Conservation (phyloP, 2,888 invertebrate genomes). For the Drosophila kokeensis region DNA sequence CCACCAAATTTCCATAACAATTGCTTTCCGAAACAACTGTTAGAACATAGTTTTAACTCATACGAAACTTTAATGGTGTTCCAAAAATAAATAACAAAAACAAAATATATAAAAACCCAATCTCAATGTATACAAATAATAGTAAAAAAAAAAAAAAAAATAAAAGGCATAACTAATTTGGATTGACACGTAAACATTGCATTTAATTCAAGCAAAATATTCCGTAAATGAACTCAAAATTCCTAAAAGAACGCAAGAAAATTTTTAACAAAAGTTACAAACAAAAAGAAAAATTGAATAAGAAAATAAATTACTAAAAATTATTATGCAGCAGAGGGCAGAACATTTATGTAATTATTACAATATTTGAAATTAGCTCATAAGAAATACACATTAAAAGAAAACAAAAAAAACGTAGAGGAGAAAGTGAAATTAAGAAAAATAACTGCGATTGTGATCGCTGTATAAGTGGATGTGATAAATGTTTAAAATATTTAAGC, state of each 20-base stretch:
- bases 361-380: slow-evolving; percentile 44
- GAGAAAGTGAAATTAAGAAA: slow-evolving; percentile 52
- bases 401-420: slow-evolving; percentile 34
- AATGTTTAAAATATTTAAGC: slow-evolving; percentile 83
- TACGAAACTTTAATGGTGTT: slow-evolving; percentile 33
- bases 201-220: slow-evolving; percentile 58
- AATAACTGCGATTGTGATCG: slow-evolving; percentile 80
- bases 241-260: slow-evolving; percentile 63
- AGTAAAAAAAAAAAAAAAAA: slow-evolving; percentile 5
- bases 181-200: slow-evolving; percentile 36
- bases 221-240: slow-evolving; percentile 80
- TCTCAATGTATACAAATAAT: slow-evolving; percentile 31
- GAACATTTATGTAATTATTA: slow-evolving; percentile 63
- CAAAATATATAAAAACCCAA: slow-evolving; percentile 16
- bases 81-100: slow-evolving; percentile 16
- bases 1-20: slow-evolving; percentile 29
- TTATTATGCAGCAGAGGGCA: slow-evolving; percentile 61
- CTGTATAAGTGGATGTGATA: slow-evolving; percentile 84
- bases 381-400: slow-evolving; percentile 48
- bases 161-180: slow-evolving; percentile 27
- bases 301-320: slow-evolving; percentile 50
- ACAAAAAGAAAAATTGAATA: slow-evolving; percentile 16
- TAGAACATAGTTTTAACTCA: slow-evolving; percentile 28
- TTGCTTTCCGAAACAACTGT: slow-evolving; percentile 42
- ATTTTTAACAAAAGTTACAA: slow-evolving; percentile 58